phyloP scores from a whole-genome alignment of 2,888 invertebrate genomes.

The Brachypalpus laphriformis region DNA sequence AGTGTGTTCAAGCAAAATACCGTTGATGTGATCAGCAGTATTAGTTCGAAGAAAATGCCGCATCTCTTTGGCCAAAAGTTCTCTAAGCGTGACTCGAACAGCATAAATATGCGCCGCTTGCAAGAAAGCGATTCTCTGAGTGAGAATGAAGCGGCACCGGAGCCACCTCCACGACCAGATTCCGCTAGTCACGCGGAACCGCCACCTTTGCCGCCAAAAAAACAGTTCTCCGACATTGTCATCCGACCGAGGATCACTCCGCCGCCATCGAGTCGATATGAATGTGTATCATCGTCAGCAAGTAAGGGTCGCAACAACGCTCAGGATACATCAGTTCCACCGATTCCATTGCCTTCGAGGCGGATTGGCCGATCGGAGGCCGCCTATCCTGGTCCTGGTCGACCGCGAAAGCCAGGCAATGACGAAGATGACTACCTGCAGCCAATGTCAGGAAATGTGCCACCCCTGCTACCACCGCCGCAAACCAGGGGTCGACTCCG shows the following conservation, averaged over 20 bases:
- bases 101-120: slow-evolving; percentile 82
- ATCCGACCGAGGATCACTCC: slow-evolving; percentile 83
- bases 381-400: slow-evolving; percentile 83
- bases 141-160: slow-evolving; percentile 82
- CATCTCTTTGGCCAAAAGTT: slow-evolving; percentile 82
- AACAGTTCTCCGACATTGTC: slow-evolving; percentile 85
- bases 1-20: slow-evolving; percentile 82
- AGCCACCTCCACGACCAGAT: slow-evolving; percentile 82
- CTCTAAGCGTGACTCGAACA: slow-evolving; percentile 82
- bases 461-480: slow-evolving; percentile 84
- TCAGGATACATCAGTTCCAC: slow-evolving; percentile 82
- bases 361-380: slow-evolving; percentile 83
- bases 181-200: slow-evolving; percentile 85
- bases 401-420: slow-evolving; percentile 84
- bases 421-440: slow-evolving; percentile 89
- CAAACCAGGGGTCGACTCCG: slow-evolving; percentile 80
- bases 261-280: slow-evolving; percentile 78
- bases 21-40: slow-evolving; percentile 83
- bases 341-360: slow-evolving; percentile 86
- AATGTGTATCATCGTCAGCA: slow-evolving; percentile 78
- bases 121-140: slow-evolving; percentile 83
- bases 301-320: slow-evolving; percentile 60
- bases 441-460: slow-evolving; percentile 83
- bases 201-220: slow-evolving; percentile 89
- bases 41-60: slow-evolving; percentile 83